Percentiles rank a stretch among this genome's conserved stretches.
Evolutionary conservation across 2,797 vertebrate species (phyloP).

Genomic region (Nyctalus aviator): DNA sequence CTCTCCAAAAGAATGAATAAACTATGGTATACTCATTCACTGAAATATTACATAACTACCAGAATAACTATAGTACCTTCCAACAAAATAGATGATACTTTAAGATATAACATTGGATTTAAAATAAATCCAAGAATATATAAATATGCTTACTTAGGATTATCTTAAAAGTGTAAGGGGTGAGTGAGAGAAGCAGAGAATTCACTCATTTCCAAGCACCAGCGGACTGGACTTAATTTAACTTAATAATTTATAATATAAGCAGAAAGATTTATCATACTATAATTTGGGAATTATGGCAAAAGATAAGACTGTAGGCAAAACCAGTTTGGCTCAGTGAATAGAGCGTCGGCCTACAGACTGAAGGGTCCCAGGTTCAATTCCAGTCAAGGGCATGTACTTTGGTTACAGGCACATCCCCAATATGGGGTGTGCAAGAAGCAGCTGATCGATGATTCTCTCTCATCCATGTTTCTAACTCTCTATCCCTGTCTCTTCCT

Average conservation of each 20-base stretch:
- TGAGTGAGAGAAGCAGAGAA: neutral
- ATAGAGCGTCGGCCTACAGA: too few species aligned
- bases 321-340: too few species aligned
- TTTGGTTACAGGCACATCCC: too few species aligned
- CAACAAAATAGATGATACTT: neutral
- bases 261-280: neutral
- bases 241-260: neutral
- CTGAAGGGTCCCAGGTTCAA: too few species aligned
- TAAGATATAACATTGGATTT: neutral
- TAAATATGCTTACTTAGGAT: neutral
- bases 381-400: too few species aligned
- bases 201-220: neutral
- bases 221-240: neutral
- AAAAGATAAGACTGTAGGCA: neutral
- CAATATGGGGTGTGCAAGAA: too few species aligned
- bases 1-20: neutral
- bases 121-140: neutral
- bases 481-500: too few species aligned
- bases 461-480: too few species aligned
- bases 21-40: too few species aligned
- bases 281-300: neutral
- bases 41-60: neutral
- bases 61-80: neutral
- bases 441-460: too few species aligned
- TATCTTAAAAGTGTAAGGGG: neutral